Percentiles rank a stretch among this genome's conserved stretches.
Conservation (phyloP, 2,113 vertebrate genomes). For the Burhinus oedicnemus region DNA sequence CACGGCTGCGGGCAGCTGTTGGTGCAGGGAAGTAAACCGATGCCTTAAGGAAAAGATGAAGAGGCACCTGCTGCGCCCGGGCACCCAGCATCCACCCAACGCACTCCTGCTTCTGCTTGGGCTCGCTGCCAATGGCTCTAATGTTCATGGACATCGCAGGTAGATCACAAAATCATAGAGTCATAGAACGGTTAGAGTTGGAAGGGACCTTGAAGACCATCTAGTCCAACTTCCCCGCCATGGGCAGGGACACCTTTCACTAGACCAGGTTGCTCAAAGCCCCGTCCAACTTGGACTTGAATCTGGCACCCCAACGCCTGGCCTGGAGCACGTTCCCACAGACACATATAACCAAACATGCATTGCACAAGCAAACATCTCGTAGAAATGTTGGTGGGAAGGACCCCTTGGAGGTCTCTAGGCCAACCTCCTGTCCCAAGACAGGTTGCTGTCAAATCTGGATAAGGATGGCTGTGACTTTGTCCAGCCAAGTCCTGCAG, state of each 20-base stretch:
- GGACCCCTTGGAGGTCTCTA: not conserved
- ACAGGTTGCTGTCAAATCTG: not conserved
- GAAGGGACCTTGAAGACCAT: not conserved
- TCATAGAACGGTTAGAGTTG: not conserved
- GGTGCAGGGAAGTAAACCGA: not conserved
- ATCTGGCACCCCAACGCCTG: not conserved
- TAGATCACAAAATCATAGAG: not conserved
- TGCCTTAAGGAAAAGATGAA: not conserved
- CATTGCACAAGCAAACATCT: not conserved
- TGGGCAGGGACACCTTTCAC: not conserved
- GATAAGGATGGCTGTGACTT: not conserved
- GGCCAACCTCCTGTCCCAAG: not conserved
- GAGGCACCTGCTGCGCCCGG: not conserved
- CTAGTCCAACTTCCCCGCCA: not conserved
- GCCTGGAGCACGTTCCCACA: not conserved
- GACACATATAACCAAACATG: accelerated
- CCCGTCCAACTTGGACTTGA: not conserved
- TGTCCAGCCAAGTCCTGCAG: not conserved
- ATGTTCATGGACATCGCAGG: not conserved
- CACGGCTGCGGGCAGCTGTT: not conserved
- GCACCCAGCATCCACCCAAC: not conserved
- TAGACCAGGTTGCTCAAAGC: not conserved
- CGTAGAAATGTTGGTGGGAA: not conserved
- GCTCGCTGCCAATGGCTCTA: not conserved
- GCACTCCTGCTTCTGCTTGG: not conserved